Conservation (phyloP, 2,888 invertebrate genomes). For the Panopea generosa region DNA sequence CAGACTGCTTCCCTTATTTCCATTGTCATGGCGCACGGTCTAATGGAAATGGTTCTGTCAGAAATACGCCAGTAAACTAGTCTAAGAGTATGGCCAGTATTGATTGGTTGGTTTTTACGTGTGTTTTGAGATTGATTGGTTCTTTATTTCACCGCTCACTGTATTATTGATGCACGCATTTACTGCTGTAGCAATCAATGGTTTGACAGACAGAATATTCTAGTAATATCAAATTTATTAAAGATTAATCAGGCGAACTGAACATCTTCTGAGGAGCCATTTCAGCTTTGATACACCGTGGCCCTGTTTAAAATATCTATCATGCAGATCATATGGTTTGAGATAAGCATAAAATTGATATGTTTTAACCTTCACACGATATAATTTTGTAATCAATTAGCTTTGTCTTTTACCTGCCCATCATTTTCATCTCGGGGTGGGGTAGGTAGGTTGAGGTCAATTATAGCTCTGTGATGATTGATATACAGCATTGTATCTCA, state of each 20-base stretch:
- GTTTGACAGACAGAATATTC: conserved; percentile 3
- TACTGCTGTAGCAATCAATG: conserved; percentile 16
- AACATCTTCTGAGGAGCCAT: background rate
- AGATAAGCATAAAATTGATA: too few relatives aligned
- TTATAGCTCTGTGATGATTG: too few relatives aligned
- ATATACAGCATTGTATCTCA: too few relatives aligned
- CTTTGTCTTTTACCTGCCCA: too few relatives aligned
- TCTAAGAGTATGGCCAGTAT: background rate
- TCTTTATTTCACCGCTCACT: conserved; percentile 20
- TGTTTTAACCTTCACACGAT: too few relatives aligned
- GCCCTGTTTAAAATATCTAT: too few relatives aligned
- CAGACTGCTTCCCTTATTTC: conserved; percentile 4
- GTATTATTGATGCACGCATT: conserved; percentile 12
- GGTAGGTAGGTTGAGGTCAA: too few relatives aligned
- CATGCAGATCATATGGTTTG: too few relatives aligned
- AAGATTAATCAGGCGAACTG: background rate
- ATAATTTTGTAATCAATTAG: too few relatives aligned
- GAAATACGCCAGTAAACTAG: background rate
- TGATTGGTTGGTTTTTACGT: conserved; percentile 25
- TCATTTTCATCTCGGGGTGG: too few relatives aligned
- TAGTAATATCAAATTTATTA: conserved; percentile 1
- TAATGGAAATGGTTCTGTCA: background rate
- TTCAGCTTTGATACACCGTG: background rate
- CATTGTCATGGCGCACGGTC: background rate
- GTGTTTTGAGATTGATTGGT: conserved; percentile 27